Evolutionary conservation across 2,888 invertebrate species (phyloP).

Genomic region (Drosophila emarginata): DNA sequence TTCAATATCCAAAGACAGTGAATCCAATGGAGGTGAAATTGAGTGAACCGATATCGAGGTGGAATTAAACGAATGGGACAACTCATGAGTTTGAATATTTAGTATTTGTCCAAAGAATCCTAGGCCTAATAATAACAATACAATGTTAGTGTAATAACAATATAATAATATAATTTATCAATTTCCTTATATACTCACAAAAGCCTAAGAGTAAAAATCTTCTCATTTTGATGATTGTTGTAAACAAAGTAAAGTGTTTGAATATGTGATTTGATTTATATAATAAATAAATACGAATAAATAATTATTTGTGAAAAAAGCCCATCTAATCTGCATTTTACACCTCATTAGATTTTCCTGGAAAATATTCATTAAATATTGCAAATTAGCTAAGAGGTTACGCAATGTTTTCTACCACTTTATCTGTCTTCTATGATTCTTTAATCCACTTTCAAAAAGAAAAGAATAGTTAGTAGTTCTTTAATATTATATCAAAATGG

Average conservation of each 20-base stretch:
- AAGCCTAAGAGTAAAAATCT: background rate
- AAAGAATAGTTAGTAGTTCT: too few species aligned
- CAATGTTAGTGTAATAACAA: background rate
- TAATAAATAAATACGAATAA: background rate
- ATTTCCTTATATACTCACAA: background rate
- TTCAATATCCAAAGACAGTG: too few species aligned
- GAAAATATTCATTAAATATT: background rate
- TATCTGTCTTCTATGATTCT: too few species aligned
- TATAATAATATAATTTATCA: background rate
- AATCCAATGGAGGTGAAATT: too few species aligned
- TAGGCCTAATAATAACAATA: background rate
- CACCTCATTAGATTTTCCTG: background rate
- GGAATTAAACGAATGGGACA: too few species aligned
- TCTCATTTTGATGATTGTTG: background rate
- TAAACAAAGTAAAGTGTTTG: background rate
- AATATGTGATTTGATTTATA: conserved; percentile 1
- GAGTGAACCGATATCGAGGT: too few species aligned
- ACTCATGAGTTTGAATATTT: too few species aligned
- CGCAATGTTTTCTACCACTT: too few species aligned
- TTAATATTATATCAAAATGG: too few species aligned
- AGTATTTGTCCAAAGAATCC: too few species aligned
- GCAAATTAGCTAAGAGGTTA: background rate
- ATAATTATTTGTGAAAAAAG: background rate
- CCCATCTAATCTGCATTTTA: background rate
- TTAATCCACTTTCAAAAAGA: too few species aligned